Percentiles rank a stretch among this genome's conserved stretches.
Evolutionary conservation across 2,797 vertebrate genomes (phyloP).

Genomic region (Petrocephalus sullivani): DNA sequence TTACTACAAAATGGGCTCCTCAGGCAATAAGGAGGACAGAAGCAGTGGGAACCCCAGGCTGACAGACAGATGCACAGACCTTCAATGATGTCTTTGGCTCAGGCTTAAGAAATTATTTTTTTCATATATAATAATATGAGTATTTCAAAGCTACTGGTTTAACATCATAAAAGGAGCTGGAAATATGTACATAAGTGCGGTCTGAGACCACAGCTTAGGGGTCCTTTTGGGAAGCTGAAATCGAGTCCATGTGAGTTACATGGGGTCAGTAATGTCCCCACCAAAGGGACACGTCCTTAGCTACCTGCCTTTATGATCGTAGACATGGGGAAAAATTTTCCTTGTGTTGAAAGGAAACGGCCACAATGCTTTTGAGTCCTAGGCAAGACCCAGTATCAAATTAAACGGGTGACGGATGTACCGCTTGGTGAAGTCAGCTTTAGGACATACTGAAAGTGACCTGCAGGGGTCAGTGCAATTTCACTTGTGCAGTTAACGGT

Average conservation of each 20-base stretch:
- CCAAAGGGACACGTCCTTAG: background rate
- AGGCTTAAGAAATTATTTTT: background rate
- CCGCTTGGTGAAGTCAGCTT: background rate
- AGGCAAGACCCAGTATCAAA: background rate
- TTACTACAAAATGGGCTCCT: background rate
- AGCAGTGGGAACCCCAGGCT: background rate
- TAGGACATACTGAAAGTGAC: background rate
- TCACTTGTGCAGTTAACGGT: background rate
- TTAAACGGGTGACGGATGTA: background rate
- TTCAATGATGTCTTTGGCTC: background rate
- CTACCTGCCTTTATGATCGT: background rate
- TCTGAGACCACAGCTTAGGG: background rate
- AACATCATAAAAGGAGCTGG: background rate
- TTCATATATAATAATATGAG: background rate
- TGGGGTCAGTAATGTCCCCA: background rate
- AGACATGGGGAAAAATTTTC: too few species aligned
- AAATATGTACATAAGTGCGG: background rate
- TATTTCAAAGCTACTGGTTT: background rate
- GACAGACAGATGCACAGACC: background rate
- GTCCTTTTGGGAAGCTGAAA: background rate
- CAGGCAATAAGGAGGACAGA: background rate
- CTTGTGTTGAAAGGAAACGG: background rate
- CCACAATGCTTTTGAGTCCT: background rate
- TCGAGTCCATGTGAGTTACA: background rate
- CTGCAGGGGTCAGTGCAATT: slow-evolving; percentile 41